Conservation (phyloP, 1,140 invertebrate species). For the Coboldia fuscipes region DNA sequence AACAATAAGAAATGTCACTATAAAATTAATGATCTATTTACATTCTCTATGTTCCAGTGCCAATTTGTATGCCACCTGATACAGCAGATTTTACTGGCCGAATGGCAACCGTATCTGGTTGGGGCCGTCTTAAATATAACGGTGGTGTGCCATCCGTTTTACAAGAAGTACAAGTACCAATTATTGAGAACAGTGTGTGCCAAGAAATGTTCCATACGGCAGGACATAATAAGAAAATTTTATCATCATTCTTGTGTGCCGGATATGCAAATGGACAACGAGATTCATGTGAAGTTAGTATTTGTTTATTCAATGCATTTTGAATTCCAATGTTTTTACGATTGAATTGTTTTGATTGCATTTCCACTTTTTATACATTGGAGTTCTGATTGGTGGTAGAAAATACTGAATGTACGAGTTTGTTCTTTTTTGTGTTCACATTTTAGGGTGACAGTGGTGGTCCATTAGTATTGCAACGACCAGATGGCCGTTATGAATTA, state of each 20-base stretch:
- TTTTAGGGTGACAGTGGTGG: slow-evolving; percentile 88
- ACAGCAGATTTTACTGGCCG: slow-evolving; percentile 59
- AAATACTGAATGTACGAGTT: too few relatives aligned
- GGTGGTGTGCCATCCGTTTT: slow-evolving; percentile 72
- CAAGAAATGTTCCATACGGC: slow-evolving; percentile 86
- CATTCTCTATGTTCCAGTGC: slow-evolving; percentile 52
- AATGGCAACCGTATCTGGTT: slow-evolving; percentile 66
- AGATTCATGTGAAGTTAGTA: slow-evolving; percentile 78
- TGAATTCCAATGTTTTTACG: slow-evolving; percentile 1
- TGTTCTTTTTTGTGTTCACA: too few relatives aligned
- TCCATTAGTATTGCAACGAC: slow-evolving; percentile 61
- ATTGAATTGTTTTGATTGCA: slow-evolving; percentile 5
- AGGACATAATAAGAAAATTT: slow-evolving; percentile 68
- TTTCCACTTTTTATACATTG: too few relatives aligned
- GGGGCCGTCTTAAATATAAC: slow-evolving; percentile 46
- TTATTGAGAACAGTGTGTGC: slow-evolving; percentile 76
- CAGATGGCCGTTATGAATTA: slow-evolving; percentile 69
- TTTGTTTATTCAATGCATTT: neutral
- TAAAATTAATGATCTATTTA: too few relatives aligned
- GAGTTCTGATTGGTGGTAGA: too few relatives aligned
- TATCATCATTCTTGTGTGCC: slow-evolving; percentile 80
- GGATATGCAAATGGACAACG: slow-evolving; percentile 81
- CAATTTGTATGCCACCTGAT: slow-evolving; percentile 76
- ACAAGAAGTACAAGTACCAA: slow-evolving; percentile 73
- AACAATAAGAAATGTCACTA: too few relatives aligned